Evolutionary conservation across 1,140 invertebrate genomes (phyloP), one percentile per base, ranked within the genome.

Genomic region (Matsumurasca onukii): DNA sequence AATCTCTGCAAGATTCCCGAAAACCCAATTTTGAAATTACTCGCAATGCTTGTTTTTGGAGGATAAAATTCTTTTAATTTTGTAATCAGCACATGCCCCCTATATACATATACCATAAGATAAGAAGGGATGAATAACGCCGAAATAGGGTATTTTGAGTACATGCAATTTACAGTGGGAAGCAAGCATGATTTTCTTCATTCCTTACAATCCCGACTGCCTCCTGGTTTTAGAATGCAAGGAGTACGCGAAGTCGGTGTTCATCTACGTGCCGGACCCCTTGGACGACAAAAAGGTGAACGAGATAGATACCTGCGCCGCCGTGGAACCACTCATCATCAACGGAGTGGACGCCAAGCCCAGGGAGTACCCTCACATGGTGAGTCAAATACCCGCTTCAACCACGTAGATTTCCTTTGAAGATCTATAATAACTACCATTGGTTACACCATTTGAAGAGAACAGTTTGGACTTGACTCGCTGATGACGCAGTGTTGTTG

Each of bases 321-420:
- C n/a, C 1, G 62, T 65, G 9, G 71, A 66, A 3, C 51, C 63
- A 1, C 68, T 72, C 17, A 70, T 72, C 20, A 55, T 66, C 17
- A 65, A 65, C 13, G 73, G 73, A 0, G 27, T 25, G 20, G 31
- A 70, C 2, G 69, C 72, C 20, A 62, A 62, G 15, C 34, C 69
- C 17, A 71, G 68, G 34, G 72, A 75, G 49, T 75, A 69, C 49
- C 73, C 73, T 20, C 73, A 75, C 55, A 73, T 73, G 73, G 73
- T 75, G 70, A 34, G 17, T 27, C n/a, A n/a, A n/a, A n/a, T n/a
- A n/a, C n/a, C n/a, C n/a, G n/a, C n/a, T n/a, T n/a, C n/a, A n/a
- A n/a, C n/a, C n/a, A n/a, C n/a, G n/a, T n/a, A n/a, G n/a, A n/a
- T n/a, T n/a, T n/a, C n/a, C n/a, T n/a, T n/a, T n/a, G n/a, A n/a